Percentiles rank a stretch among this genome's conserved stretches.
phyloP scores from a whole-genome alignment of 2,797 vertebrate genomes.

The Pangasius macronema region DNA sequence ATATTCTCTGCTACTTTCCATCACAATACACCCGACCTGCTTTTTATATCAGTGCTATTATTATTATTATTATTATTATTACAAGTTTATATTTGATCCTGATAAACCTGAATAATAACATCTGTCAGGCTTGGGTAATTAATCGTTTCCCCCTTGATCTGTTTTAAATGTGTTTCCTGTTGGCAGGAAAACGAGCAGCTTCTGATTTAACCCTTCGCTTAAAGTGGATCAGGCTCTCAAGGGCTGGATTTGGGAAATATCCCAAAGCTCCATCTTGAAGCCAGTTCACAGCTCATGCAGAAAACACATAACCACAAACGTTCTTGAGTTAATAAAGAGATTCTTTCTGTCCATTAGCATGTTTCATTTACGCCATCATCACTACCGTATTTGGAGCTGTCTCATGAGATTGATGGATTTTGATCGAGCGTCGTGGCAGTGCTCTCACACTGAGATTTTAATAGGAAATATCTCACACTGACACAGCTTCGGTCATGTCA shows the following conservation, averaged over 20 bases:
- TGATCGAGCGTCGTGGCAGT: too few species aligned
- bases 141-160: constrained; percentile 28
- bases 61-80: background rate
- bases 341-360: background rate
- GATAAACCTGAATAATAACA: background rate
- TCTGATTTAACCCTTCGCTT: constrained; percentile 7
- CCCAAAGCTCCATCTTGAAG: too few species aligned
- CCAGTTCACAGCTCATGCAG: background rate
- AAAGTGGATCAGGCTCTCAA: background rate
- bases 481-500: too few species aligned
- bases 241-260: background rate
- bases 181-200: constrained; percentile 20
- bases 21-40: background rate
- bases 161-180: constrained; percentile 46
- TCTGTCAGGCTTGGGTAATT: background rate
- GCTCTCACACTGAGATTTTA: background rate
- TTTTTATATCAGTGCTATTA: background rate
- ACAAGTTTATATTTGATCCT: background rate
- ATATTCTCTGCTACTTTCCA: background rate
- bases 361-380: background rate
- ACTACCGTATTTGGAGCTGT: background rate
- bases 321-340: background rate
- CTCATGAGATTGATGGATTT: background rate
- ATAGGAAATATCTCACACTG: background rate
- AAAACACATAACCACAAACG: background rate